These are phyloP conservation scores for Graphium colonna DNA, from an alignment of 2,888 invertebrate genomes.

Conservation along the genomic window DNA sequence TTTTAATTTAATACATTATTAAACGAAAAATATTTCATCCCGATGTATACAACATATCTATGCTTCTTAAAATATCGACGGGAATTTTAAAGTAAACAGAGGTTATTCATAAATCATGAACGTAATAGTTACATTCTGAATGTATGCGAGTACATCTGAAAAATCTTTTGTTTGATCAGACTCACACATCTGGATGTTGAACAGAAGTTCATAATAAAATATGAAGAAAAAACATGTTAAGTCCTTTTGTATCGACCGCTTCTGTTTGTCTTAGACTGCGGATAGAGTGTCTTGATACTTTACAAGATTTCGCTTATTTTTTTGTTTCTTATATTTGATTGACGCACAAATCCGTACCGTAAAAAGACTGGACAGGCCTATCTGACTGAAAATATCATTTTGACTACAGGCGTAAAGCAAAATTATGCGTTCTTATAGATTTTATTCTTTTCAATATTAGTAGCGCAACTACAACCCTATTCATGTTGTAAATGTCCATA, in stretches of 20 bases:
- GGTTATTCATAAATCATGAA: conserved; percentile 64
- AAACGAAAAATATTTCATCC: conserved; percentile 21
- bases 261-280: conserved; percentile 49
- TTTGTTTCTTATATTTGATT: no score
- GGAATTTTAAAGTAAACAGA: conserved; percentile 63
- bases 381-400: no score
- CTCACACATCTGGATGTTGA: conserved; percentile 76
- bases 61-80: conserved; percentile 47
- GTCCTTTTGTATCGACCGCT: conserved; percentile 77
- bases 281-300: conserved; percentile 57
- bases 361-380: no score
- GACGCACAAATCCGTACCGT: no score
- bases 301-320: conserved; percentile 1
- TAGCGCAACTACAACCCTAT: no score
- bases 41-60: conserved; percentile 30
- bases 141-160: conserved; percentile 65
- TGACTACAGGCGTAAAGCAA: no score
- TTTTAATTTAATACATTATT: conserved; percentile 20
- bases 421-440: no score
- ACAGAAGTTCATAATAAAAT: conserved; percentile 80
- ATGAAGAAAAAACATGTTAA: conserved; percentile 77
- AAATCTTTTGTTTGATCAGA: conserved; percentile 78
- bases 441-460: no score
- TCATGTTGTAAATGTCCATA: no score
- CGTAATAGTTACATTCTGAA: conserved; percentile 68